Evolutionary conservation across 2,888 invertebrate genomes (phyloP).

Genomic region (Colletes collaris): DNA sequence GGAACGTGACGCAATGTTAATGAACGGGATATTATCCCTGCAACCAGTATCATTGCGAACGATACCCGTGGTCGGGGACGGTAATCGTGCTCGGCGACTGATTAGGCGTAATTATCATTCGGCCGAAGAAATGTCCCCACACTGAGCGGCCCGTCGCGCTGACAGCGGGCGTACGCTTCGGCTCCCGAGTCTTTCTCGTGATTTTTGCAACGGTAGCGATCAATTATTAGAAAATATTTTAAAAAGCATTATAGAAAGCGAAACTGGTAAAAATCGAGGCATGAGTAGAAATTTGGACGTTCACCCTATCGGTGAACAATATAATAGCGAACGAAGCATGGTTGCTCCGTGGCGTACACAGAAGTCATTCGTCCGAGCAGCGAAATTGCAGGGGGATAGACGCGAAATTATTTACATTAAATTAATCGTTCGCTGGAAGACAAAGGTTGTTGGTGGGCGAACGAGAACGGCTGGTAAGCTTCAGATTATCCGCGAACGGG

Average conservation of each 20-base stretch:
- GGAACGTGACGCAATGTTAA: conserved; percentile 69
- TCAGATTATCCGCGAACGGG: conserved; percentile 41
- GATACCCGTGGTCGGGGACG: conserved; percentile 48
- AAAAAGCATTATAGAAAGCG: too few relatives aligned
- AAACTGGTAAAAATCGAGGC: too few relatives aligned
- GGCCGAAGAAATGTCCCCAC: conserved; percentile 63
- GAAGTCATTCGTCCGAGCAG: conserved; percentile 26
- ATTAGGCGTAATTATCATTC: conserved; percentile 66
- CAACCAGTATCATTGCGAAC: conserved; percentile 60
- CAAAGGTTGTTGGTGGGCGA: conserved; percentile 40
- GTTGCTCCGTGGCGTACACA: background rate
- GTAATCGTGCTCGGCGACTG: conserved; percentile 63
- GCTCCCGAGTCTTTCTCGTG: conserved; percentile 4
- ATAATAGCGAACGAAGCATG: background rate
- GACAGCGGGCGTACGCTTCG: background rate
- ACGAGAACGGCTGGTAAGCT: conserved; percentile 7
- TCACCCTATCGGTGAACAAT: too few relatives aligned
- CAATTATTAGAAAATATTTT: too few relatives aligned
- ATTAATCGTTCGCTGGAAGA: conserved; percentile 41
- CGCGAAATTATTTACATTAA: conserved; percentile 46
- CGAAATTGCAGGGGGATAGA: conserved; percentile 16
- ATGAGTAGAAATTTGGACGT: too few relatives aligned
- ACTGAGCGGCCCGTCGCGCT: conserved; percentile 44
- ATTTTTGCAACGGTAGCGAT: background rate
- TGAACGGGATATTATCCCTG: conserved; percentile 62